Evolutionary conservation across 2,888 invertebrate genomes (phyloP).

Genomic region (Thelaira solivaga): DNA sequence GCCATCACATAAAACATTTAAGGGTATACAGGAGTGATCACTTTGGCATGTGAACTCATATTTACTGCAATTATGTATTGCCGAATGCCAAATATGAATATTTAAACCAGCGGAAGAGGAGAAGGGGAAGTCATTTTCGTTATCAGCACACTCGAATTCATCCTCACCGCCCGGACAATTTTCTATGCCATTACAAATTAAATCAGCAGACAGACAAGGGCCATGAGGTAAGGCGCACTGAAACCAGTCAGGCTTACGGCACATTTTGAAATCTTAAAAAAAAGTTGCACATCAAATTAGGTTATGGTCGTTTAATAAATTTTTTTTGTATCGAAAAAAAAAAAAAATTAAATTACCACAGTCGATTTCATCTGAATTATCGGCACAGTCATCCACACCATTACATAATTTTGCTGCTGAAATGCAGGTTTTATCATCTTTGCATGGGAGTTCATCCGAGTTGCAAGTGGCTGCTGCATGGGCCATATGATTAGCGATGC

Average conservation of each 20-base stretch:
- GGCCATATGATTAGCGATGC: conserved; percentile 59
- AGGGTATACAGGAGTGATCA: conserved; percentile 81
- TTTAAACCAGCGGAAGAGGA: conserved; percentile 55
- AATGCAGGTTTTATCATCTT: conserved; percentile 76
- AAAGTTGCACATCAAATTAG: not conserved
- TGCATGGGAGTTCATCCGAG: conserved; percentile 78
- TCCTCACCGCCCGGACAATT: conserved; percentile 85
- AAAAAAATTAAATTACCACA: conserved; percentile 69
- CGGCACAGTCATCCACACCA: conserved; percentile 72
- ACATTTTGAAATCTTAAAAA: conserved; percentile 68
- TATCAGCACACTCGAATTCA: conserved; percentile 76
- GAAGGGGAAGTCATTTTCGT: conserved; percentile 41
- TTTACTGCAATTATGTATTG: conserved; percentile 69
- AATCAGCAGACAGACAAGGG: conserved; percentile 83
- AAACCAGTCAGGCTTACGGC: conserved; percentile 75
- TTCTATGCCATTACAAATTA: conserved; percentile 84
- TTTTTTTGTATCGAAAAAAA: not conserved
- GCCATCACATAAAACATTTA: conserved; percentile 84
- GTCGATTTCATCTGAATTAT: conserved; percentile 74
- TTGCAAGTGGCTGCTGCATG: conserved; percentile 69
- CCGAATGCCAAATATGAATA: conserved; percentile 61
- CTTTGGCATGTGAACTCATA: conserved; percentile 72
- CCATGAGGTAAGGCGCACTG: conserved; percentile 76
- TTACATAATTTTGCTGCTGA: conserved; percentile 73
- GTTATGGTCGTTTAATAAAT: not conserved